Evolutionary conservation across 2,888 invertebrate genomes (phyloP), one percentile per base, ranked within the genome.

Genomic region (Pyralis farinalis): DNA sequence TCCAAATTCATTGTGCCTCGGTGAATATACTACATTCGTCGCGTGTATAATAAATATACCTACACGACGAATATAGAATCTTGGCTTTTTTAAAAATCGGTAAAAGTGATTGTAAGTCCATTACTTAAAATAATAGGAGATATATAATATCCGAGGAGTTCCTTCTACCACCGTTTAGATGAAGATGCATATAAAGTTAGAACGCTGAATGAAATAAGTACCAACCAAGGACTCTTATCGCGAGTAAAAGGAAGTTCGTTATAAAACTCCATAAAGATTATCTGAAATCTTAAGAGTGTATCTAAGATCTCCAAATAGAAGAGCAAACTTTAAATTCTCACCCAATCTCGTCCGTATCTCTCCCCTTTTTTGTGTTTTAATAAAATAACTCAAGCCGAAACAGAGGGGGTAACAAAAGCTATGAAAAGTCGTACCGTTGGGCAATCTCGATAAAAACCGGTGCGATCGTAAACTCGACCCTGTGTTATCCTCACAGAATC

Each of bases 391-490:
- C 69, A 76, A 63, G 58, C 68, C 68, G 63, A 77, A 77, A 73
- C 62, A 73, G 64, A 60, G 60, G 68, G 31, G 71, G 64, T 63
- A 61, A 55, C 73, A 68, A 74, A 71, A 70, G 73, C 75, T 71
- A 74, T 70, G 73, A 72, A 75, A 71, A 70, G 64, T 68, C 68
- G 65, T 55, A 49, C 50, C 60, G 57, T 65, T 55, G 70, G 70
- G 66, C 75, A 79, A 84, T 84, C 83, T 78, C 78, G 83, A 84
- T 84, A 83, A 83, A 76, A 82, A 75, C 74, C 66, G 68, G 72
- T 63, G 53, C 66, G 73, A 71, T 82, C 77, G 74, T 84, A 84
- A 85, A 83, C 73, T 74, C 74, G 77, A 81, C 84, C 84, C 77
- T 69, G 66, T 55, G 61, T 78, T 83, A 80, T 81, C 80, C 70